These are phyloP conservation scores for Sminthurides aquaticus DNA, from an alignment of 2,888 invertebrate species.

Conservation along the genomic window DNA sequence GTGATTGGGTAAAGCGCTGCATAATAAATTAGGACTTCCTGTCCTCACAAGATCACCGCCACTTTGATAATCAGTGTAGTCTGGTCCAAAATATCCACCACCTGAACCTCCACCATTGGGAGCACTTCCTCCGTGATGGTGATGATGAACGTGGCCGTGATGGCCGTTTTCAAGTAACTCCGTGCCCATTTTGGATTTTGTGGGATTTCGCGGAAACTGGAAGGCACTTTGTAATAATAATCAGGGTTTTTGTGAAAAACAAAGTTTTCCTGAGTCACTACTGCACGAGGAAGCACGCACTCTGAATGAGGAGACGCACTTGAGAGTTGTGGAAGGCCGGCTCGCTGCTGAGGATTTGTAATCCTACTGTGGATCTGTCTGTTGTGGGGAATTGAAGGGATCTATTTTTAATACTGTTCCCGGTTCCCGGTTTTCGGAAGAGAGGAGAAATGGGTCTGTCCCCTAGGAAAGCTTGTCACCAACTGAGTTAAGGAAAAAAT, in stretches of 20 bases:
- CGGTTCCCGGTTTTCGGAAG: too few relatives aligned
- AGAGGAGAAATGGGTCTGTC: conserved; percentile 21
- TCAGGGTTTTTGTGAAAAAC: too few relatives aligned
- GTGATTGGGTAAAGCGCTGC: conserved; percentile 84
- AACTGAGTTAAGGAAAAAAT: conserved; percentile 30
- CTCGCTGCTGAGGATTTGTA: too few relatives aligned
- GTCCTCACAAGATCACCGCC: conserved; percentile 77
- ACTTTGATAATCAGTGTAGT: conserved; percentile 40
- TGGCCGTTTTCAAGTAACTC: conserved; percentile 37
- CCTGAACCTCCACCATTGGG: conserved; percentile 19
- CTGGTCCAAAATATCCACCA: conserved; percentile 38
- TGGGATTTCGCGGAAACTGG: too few relatives aligned
- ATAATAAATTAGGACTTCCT: conserved; percentile 92
- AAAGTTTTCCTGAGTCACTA: too few relatives aligned
- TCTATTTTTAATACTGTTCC: too few relatives aligned
- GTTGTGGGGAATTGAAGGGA: too few relatives aligned
- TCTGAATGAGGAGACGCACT: too few relatives aligned
- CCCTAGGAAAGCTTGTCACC: conserved; percentile 39
- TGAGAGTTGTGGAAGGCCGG: too few relatives aligned
- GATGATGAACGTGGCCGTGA: conserved; percentile 27
- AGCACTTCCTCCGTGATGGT: conserved; percentile 27
- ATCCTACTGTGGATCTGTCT: too few relatives aligned
- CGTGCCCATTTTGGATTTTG: conserved; percentile 31
- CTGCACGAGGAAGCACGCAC: too few relatives aligned
- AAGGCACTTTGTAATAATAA: conserved; percentile 1